These are phyloP conservation scores for Ligdia adustata DNA, from an alignment of 2,888 invertebrate species.

Conservation along the genomic window DNA sequence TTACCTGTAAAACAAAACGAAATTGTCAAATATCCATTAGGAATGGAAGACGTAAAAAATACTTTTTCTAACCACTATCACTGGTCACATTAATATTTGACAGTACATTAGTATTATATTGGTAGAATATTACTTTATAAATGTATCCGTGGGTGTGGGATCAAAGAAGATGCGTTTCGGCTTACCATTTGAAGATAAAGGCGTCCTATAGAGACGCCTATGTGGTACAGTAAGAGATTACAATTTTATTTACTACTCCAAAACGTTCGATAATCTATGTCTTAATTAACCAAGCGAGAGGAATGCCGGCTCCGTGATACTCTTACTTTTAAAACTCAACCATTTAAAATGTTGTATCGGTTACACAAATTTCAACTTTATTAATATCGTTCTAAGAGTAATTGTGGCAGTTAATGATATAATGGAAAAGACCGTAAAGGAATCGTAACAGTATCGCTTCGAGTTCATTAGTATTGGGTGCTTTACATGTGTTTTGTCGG, in stretches of 20 bases:
- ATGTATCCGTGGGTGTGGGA: constrained; percentile 74
- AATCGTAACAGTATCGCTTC: constrained; percentile 43
- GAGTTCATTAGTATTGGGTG: constrained; percentile 62
- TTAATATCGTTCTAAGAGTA: constrained; percentile 16
- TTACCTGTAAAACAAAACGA: constrained; percentile 61
- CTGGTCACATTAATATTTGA: constrained; percentile 75
- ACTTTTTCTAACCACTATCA: constrained; percentile 49
- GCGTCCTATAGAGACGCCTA: constrained; percentile 77
- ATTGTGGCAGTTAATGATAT: constrained; percentile 24
- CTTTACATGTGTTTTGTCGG: constrained; percentile 76
- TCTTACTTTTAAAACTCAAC: constrained; percentile 40
- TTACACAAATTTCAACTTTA: constrained; percentile 34
- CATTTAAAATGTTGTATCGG: constrained; percentile 14
- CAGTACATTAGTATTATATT: constrained; percentile 75
- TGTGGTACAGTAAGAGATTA: constrained; percentile 74
- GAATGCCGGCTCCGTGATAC: constrained; percentile 54
- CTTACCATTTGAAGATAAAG: constrained; percentile 73
- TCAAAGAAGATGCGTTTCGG: constrained; percentile 76
- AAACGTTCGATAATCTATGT: constrained; percentile 83
- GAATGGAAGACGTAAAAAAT: constrained; percentile 20
- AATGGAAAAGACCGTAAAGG: constrained; percentile 28
- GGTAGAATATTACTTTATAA: constrained; percentile 69
- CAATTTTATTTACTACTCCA: constrained; percentile 81
- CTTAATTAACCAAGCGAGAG: constrained; percentile 82
- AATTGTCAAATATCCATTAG: constrained; percentile 49